Evolutionary conservation across 2,888 invertebrate species (phyloP), one percentile per base, ranked within the genome.

Genomic region (Azorinus chamasolen): DNA sequence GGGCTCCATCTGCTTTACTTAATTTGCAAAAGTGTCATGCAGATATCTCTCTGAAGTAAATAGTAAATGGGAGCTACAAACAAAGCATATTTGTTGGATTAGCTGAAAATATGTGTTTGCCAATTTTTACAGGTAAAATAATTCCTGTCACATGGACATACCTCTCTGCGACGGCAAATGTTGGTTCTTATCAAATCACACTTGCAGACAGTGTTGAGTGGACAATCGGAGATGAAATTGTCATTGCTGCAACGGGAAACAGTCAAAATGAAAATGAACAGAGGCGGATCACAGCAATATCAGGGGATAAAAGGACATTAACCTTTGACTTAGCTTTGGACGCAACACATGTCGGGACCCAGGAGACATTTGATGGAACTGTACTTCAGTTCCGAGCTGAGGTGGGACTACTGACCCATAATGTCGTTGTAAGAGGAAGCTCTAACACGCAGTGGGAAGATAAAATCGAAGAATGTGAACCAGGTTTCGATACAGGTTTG

Each of bases 401-500:
- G 66, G 90, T 91, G 8, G 91, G 88, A 2, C 70, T 90, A n/a
- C 76, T 92, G 12, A 86, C 87, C 0, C 80, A 85, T 24, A 91
- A 90, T 66, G 80, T 92, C 2, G 66, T 84, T 8, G 84, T 91
- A 10, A 68, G 86, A 46, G 92, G 91, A 8, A 79, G 75, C n/a
- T 59, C 72, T 24, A 51, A 71, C n/a, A 24, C 46, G 0, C 79
- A 86, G 20, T 92, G 89, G 89, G 57, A 85, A 27, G 85, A 82
- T 0, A 62, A 66, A 14, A 90, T 92, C 32, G 81, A 84, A 45
- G 87, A 86, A 1, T 92, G 92, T 81, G 79, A 76, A 2, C 87
- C 63, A n/a, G 92, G 92, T 6, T 92, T 92, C 76, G 83, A 92
- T 61, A 77, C 91, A 65, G 91, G 91, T 91, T 46, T 62, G 59